Conservation (phyloP, 92 coral and sea anemone species). For the Plumapathes pennacea region DNA sequence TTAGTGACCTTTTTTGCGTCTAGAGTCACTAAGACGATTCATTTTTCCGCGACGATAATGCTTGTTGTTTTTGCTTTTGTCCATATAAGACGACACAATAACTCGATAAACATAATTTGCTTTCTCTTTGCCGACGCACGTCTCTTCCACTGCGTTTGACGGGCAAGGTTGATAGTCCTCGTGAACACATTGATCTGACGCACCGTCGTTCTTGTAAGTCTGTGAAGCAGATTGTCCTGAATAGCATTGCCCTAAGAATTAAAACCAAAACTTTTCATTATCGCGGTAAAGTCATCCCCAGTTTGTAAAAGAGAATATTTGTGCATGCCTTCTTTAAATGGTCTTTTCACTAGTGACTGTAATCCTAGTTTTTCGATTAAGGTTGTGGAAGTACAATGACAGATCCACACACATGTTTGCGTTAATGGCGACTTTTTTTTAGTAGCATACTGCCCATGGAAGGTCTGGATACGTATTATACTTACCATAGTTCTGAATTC, state of each 20-base stretch:
- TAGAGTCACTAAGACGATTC: too few species aligned
- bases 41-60: too few species aligned
- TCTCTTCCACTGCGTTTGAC: conserved; percentile 1
- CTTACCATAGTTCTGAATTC: conserved; percentile 84
- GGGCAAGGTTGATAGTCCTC: conserved; percentile 36
- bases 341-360: too few species aligned
- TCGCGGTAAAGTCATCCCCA: too few species aligned
- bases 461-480: not conserved
- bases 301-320: too few species aligned
- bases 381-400: too few species aligned
- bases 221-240: conserved; percentile 59
- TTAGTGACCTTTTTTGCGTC: too few species aligned
- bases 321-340: too few species aligned
- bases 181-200: conserved; percentile 49
- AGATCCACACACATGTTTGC: too few species aligned
- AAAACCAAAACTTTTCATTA: not conserved
- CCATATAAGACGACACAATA: too few species aligned
- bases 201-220: conserved; percentile 52
- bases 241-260: conserved; percentile 71
- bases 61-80: too few species aligned
- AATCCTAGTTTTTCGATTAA: too few species aligned
- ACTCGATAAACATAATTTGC: conserved; percentile 59
- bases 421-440: not conserved
- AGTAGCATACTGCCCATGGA: not conserved
- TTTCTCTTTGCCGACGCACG: conserved; percentile 54